Base-by-base conservation (phyloP, 2,888 invertebrate genomes). In the Hydrotaea diabolus region DNA sequence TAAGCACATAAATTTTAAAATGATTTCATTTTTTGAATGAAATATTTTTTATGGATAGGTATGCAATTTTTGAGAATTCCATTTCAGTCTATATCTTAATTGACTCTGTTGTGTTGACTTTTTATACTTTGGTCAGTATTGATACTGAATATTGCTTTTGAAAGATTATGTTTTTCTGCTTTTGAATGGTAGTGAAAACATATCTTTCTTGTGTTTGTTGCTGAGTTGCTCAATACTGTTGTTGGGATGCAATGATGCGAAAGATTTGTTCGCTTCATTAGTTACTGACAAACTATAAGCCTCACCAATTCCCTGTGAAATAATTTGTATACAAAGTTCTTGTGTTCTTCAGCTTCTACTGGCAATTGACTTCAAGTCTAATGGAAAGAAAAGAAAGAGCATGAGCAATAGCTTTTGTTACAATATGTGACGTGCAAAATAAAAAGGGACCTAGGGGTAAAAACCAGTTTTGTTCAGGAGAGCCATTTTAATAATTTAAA, bases 211-310 rank as follows among this genome's bases (percentile, higher is more conserved):
- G n/a, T 55, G 19, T 19, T 55, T 55, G 55, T 55, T 55, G 55
- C 8, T 8, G 17, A 19, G 21, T 11, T 55, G 17, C 55, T 55
- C 3, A 17, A 7, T 53, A 7, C 19, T 21, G 21, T 55, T 55
- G 21, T 55, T 21, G 55, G 55, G 55, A 55, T 19, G 55, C 19
- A 19, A 55, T 55, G 55, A 55, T 55, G 31, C 7, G 19, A 55
- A 55, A 19, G 55, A 55, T 55, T 55, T 55, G 13, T 55, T 21
- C 55, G 55, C 55, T 55, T 55, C 55, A 55, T 55, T 55, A 55
- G 19, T 55, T 55, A 19, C 55, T 55, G 55, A 55, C 19, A 55
- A 11, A 55, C 19, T 55, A 55, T 55, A 55, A 17, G 55, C 21
- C 55, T 55, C 21, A 55, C 11, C 55, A 55, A 13, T 21, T 55